Evolutionary conservation across 1,140 invertebrate genomes (phyloP), one percentile per base, ranked within the genome.

Genomic region (Mylabris phalerata): DNA sequence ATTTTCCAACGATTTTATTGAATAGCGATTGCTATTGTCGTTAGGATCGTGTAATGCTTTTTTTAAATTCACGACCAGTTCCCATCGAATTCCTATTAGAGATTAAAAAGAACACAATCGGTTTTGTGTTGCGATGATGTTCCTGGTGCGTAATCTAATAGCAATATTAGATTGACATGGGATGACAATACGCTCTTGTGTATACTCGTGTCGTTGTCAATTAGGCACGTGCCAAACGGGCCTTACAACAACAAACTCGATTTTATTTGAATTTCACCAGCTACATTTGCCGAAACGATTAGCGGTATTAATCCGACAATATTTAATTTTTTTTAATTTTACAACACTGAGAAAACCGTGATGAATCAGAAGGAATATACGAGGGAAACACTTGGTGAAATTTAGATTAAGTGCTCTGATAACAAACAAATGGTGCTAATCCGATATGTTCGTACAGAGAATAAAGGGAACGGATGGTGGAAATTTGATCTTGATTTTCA

Each of bases 141-240:
- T 66, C 61, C 62, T 52, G 47, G 44, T 48, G 48, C 54, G 58
- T 70, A 69, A 69, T 69, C 67, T 71, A 67, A 68, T 68, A 61
- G 65, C 65, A 68, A 67, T 67, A 68, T 68, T 68, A 66, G 64
- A 71, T 66, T 69, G 68, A 70, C 67, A 70, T 65, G 58, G 70
- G 60, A 67, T 67, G 68, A 71, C 67, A 70, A 68, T 66, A 51
- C 57, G 59, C 60, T 55, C 69, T 70, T 61, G 56, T 67, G 62
- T 65, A 62, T 60, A 66, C 69, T 67, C 68, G 68, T 70, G 68
- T 70, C 65, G 64, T 69, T 70, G 68, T 71, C 69, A 70, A 71
- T 70, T 64, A 64, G 63, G 60, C 68, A 69, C 68, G 69, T 67
- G 66, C 59, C 60, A 52, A 44, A 7, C 45, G 47, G 46, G 50